phyloP scores from a whole-genome alignment of 2,888 invertebrate genomes.

The Sarcophaga variegata region DNA sequence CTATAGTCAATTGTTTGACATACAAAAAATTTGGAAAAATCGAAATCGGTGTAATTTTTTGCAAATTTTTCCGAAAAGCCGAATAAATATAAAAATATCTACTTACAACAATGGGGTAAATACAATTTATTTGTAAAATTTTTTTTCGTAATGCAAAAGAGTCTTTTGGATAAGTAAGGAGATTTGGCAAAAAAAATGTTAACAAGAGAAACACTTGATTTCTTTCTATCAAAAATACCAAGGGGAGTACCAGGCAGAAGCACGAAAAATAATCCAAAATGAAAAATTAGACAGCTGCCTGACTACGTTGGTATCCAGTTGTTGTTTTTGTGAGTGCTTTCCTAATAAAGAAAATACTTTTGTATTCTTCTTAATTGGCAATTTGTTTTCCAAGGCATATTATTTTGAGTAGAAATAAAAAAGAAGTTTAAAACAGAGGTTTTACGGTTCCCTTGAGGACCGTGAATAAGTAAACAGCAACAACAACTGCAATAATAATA shows the following conservation, averaged over 20 bases:
- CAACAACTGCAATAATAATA: background rate
- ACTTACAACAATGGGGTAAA: conserved; percentile 70
- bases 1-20: conserved; percentile 68
- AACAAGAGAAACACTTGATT: background rate
- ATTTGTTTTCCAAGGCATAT: conserved; percentile 11
- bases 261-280: conserved; percentile 25
- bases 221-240: background rate
- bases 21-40: conserved; percentile 71
- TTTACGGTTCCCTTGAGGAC: conserved; percentile 30
- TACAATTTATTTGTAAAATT: conserved; percentile 6
- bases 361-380: conserved; percentile 35
- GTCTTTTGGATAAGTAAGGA: background rate
- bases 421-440: background rate
- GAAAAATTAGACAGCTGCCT: conserved; percentile 27
- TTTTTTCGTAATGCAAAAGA: too few species aligned
- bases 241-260: conserved; percentile 42
- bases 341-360: conserved; percentile 5
- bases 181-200: background rate
- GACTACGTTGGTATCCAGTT: conserved; percentile 9
- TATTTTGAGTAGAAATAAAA: conserved; percentile 17
- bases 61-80: conserved; percentile 64
- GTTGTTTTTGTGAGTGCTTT: background rate
- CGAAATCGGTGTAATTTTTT: conserved; percentile 70
- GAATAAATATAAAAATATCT: conserved; percentile 55
- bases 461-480: conserved; percentile 32